A percentile compares a stretch with the other conserved stretches of the same genome.
Evolutionary conservation across 1,140 invertebrate species (phyloP).

Genomic region (Vanessa atalanta): DNA sequence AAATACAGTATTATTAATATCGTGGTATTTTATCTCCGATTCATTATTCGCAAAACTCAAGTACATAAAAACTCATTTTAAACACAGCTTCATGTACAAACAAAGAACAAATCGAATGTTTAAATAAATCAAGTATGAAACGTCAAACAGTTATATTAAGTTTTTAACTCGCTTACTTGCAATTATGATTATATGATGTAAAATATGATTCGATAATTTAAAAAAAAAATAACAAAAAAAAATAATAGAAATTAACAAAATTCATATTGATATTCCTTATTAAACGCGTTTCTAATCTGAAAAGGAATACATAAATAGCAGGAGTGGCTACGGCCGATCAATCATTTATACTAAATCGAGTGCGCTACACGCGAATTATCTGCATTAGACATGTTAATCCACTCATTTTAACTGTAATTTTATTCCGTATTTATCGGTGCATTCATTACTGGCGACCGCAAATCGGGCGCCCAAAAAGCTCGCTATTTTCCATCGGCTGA

Average conservation of each 20-base stretch:
- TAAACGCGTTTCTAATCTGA: slow-evolving; percentile 24
- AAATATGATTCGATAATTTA: too few species aligned
- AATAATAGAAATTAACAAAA: background rate
- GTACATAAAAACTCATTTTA: too few species aligned
- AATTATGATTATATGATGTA: too few species aligned
- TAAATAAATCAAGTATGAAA: too few species aligned
- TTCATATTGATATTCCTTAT: background rate
- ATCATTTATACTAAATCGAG: slow-evolving; percentile 76
- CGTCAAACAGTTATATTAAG: too few species aligned
- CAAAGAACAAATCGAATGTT: too few species aligned
- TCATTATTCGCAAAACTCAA: too few species aligned
- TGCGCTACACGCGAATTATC: slow-evolving; percentile 76
- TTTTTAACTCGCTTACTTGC: too few species aligned
- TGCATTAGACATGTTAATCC: slow-evolving; percentile 81
- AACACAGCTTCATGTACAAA: too few species aligned
- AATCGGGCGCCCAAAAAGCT: slow-evolving; percentile 79
- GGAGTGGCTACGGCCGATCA: slow-evolving; percentile 49
- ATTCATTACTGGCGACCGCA: slow-evolving; percentile 79
- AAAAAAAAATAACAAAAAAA: background rate
- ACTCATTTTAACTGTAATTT: slow-evolving; percentile 81
- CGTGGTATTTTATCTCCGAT: too few species aligned
- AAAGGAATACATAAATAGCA: slow-evolving; percentile 53
- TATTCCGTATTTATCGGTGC: slow-evolving; percentile 81
- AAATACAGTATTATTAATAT: too few species aligned
- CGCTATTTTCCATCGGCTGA: slow-evolving; percentile 63